phyloP scores from a whole-genome alignment of 2,113 vertebrate genomes.

The Perccottus glenii region DNA sequence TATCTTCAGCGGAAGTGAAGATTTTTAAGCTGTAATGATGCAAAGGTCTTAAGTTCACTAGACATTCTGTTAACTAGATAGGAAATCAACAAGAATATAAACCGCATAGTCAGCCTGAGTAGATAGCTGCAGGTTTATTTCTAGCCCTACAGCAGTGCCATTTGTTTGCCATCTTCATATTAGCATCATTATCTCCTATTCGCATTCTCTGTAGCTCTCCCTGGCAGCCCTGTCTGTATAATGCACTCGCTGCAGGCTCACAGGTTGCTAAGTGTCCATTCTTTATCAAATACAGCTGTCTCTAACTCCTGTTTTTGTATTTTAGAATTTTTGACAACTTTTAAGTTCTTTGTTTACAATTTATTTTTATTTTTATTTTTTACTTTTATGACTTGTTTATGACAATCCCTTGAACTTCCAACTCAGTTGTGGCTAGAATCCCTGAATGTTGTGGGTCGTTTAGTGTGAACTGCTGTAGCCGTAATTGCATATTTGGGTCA shows the following conservation, averaged over 20 bases:
- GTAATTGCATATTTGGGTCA: conserved; percentile 7
- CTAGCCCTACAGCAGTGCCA: conserved; percentile 14
- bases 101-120: not conserved
- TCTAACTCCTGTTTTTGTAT: conserved; percentile 5
- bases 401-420: too few relatives aligned
- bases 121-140: conserved; percentile 22
- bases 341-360: not conserved
- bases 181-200: conserved; percentile 44
- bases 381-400: too few relatives aligned
- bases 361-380: too few relatives aligned
- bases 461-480: too few relatives aligned
- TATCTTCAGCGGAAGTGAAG: not conserved
- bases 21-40: not conserved
- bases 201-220: conserved; percentile 27
- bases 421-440: not conserved
- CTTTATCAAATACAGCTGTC: conserved; percentile 33
- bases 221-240: conserved; percentile 35
- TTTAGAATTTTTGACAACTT: not conserved
- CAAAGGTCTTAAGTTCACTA: conserved; percentile 2
- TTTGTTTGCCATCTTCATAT: conserved; percentile 46
- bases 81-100: conserved; percentile 1
- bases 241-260: conserved; percentile 48
- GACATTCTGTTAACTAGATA: conserved; percentile 1
- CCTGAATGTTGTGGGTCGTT: not conserved
- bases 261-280: conserved; percentile 49